A percentile compares a stretch with the other conserved stretches of the same genome.
Evolutionary conservation across 2,113 vertebrate genomes (phyloP).

Genomic region (Brachyhypopomus occidentalis): DNA sequence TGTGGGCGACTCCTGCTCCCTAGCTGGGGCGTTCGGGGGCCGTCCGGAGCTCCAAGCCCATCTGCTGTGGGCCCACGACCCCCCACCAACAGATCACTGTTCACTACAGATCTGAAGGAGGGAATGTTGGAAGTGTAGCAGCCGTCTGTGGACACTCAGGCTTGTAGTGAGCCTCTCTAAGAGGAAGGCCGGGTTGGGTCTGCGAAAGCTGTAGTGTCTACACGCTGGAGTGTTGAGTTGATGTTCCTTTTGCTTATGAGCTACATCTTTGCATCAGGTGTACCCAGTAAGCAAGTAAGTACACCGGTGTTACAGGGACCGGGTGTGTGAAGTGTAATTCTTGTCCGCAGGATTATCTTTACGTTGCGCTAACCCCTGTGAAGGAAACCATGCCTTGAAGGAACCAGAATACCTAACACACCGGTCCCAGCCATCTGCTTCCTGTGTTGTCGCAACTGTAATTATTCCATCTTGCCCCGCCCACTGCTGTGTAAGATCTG

Average conservation of each 20-base stretch:
- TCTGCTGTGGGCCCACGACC: not conserved
- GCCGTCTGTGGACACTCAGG: not conserved
- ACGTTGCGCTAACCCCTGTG: not conserved
- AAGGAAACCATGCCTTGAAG: not conserved
- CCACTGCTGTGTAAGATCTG: conserved; percentile 21
- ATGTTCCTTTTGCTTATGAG: no score
- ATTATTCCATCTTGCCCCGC: not conserved
- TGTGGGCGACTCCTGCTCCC: not conserved
- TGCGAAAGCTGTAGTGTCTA: not conserved
- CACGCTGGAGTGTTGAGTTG: no score
- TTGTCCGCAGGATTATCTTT: not conserved
- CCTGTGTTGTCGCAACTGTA: not conserved
- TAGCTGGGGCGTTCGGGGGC: not conserved
- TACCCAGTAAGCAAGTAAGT: not conserved
- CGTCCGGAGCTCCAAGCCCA: not conserved
- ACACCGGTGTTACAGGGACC: not conserved
- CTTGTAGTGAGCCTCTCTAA: not conserved
- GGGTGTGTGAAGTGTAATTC: not conserved
- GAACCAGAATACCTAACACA: not conserved
- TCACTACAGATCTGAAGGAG: not conserved
- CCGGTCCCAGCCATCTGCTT: not conserved
- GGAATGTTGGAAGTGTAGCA: conserved; percentile 1
- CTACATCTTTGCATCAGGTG: not conserved
- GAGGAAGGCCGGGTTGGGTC: not conserved
- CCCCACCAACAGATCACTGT: not conserved